Percentiles rank a stretch among this genome's conserved stretches.
Conservation (phyloP, 2,797 vertebrate species). For the Pangasius sanitwongsei region DNA sequence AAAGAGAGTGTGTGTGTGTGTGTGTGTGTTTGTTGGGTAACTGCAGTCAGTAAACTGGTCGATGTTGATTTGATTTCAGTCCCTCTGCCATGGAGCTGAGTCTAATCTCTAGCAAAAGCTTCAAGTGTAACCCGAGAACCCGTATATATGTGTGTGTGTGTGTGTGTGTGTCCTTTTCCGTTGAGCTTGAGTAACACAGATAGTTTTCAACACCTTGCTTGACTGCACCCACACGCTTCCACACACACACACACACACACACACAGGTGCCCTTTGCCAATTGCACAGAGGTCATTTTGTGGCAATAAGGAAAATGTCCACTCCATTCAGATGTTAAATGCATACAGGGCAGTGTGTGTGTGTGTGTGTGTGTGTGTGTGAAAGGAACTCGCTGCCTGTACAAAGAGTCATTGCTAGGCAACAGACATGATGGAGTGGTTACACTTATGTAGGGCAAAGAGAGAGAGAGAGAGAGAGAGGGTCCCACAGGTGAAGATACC, state of each 20-base stretch:
- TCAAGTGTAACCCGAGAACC: conserved; percentile 51
- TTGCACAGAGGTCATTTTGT: conserved; percentile 30
- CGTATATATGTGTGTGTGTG: conserved; percentile 12
- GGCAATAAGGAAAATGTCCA: conserved; percentile 22
- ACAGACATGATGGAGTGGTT: conserved; percentile 64
- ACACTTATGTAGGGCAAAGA: conserved; percentile 45
- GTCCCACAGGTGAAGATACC: conserved; percentile 49
- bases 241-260: conserved; percentile 13
- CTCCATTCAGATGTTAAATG: conserved; percentile 16
- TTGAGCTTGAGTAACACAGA: conserved; percentile 21
- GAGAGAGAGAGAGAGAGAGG: conserved; percentile 25
- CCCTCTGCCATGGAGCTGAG: not conserved
- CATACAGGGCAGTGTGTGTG: conserved; percentile 19
- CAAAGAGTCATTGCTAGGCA: conserved; percentile 68
- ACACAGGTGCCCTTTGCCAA: conserved; percentile 23
- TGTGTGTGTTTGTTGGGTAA: not conserved
- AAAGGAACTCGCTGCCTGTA: conserved; percentile 64
- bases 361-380: conserved; percentile 5
- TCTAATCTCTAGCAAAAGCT: conserved; percentile 45
- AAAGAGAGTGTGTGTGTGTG: not conserved
- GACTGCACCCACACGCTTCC: not conserved
- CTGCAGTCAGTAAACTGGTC: conserved; percentile 34
- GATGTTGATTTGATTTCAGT: conserved; percentile 38
- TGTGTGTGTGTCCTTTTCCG: conserved; percentile 30
- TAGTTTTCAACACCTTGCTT: conserved; percentile 39